A percentile compares a stretch with the other conserved stretches of the same genome.
phyloP scores from a whole-genome alignment of 2,113 vertebrate genomes.

The Dermatemys mawii region DNA sequence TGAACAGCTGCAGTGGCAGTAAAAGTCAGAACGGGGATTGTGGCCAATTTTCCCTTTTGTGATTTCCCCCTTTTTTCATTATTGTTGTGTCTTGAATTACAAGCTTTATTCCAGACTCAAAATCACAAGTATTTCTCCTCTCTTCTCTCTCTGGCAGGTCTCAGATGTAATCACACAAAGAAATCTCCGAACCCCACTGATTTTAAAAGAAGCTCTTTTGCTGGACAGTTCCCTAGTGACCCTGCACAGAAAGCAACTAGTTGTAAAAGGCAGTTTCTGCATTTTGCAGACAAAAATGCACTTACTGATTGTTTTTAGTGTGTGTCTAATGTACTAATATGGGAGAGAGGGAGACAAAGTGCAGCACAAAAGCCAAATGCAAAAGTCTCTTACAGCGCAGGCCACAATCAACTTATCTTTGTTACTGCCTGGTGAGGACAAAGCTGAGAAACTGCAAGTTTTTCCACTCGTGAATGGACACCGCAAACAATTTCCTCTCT shows the following conservation, averaged over 20 bases:
- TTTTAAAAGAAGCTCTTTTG: not conserved
- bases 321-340: not conserved
- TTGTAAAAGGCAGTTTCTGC: not conserved
- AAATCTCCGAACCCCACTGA: not conserved
- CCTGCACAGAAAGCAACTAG: not conserved
- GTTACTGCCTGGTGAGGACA: not conserved
- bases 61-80: constrained; percentile 18
- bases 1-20: constrained; percentile 56
- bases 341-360: accelerated
- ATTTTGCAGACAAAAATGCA: not conserved
- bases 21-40: not conserved
- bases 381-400: accelerated
- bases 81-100: not conserved
- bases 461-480: not conserved
- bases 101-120: constrained; percentile 23
- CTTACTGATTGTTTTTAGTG: accelerated
- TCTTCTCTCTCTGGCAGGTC: not conserved
- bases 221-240: constrained; percentile 26
- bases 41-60: constrained; percentile 4
- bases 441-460: not conserved
- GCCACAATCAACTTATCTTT: not conserved
- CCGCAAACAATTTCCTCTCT: accelerated
- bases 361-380: not conserved
- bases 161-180: not conserved
- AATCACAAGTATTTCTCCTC: constrained; percentile 23